Percentiles rank a stretch among this genome's conserved stretches.
Evolutionary conservation across 2,888 invertebrate genomes (phyloP).

Genomic region (Agapetus fuscipes): DNA sequence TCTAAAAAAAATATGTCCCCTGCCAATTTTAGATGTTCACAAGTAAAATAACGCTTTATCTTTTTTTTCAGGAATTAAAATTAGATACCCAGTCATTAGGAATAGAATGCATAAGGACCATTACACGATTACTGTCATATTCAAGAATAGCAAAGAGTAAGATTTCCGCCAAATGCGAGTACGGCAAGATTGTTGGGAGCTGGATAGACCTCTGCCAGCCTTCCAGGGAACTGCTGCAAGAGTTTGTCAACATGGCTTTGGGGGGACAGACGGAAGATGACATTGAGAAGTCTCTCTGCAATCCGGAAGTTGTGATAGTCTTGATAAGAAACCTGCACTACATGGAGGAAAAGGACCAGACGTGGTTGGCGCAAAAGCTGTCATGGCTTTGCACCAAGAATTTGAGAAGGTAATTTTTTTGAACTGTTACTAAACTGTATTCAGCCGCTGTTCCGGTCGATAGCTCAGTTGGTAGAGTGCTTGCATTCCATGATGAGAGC

Average conservation of each 20-base stretch:
- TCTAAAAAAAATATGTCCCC: no score
- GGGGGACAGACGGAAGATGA: conserved; percentile 16
- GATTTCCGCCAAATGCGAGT: conserved; percentile 12
- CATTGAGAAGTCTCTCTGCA: conserved; percentile 13
- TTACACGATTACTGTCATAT: conserved; percentile 22
- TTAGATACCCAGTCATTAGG: conserved; percentile 23
- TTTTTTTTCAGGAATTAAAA: conserved; percentile 19
- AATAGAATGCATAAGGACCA: conserved; percentile 23
- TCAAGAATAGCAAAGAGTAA: conserved; percentile 15
- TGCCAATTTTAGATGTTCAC: not conserved
- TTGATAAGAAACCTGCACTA: conserved; percentile 14
- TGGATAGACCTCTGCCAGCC: conserved; percentile 14
- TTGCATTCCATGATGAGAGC: no score
- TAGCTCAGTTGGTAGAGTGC: no score
- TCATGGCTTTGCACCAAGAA: conserved; percentile 20
- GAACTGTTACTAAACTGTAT: no score
- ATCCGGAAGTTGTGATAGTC: conserved; percentile 18
- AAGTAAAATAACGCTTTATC: not conserved
- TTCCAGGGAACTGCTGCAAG: conserved; percentile 16
- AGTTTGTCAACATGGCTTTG: conserved; percentile 19
- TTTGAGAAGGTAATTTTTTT: conserved; percentile 17
- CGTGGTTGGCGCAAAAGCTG: conserved; percentile 18
- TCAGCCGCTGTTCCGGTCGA: no score
- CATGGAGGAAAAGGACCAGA: conserved; percentile 16
- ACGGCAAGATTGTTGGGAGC: conserved; percentile 17